Base-by-base conservation (phyloP, 2,797 vertebrate species). In the Halcyon badia region DNA sequence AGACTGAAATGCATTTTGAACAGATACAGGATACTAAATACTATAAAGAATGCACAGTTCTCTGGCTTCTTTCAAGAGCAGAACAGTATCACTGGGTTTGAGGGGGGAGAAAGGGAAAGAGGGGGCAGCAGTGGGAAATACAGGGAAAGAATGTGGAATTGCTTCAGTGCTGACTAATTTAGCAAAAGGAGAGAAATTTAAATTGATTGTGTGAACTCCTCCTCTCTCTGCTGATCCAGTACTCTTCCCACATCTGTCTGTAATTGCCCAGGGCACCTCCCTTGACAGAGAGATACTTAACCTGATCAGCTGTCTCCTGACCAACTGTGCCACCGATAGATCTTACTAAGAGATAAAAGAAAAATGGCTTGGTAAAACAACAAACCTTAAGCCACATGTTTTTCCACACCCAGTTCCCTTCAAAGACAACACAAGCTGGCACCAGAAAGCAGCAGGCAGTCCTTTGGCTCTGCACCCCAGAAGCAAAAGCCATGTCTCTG, bases 241-340 rank as follows among this genome's bases (percentile, higher is more conserved):
- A 91, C 15, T 48, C 33, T 94, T 86, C 33, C 25, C n/a, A 83
- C 75, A 92, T 89, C 76, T 72, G 84, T 52, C 87, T 87, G 97
- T 83, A 95, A 93, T 83, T 95, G 76, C 94, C 92, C 94, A 92
- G 95, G 75, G 90, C 95, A 94, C 93, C 96, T 97, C 97, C 39
- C 44, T 85, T 31, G 71, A 26, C 93, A 94, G 80, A 82, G 37
- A 82, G 81, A 90, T 61, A 54, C 42, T 89, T 16, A 84, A 35
- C 19, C 25, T 42, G 87, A 77, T 56, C 18, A 0, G 75, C 57
- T 44, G 5, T 90, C 87, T 49, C 66, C 24, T 31, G 75, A 79
- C 46, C 56, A 75, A 25, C n/a, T 49, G 54, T 7, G 25, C 33
- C 56, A 11, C 37, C 37, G 61, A 13, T 26, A 71, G 68, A 87